Percentiles rank a stretch among this genome's conserved stretches.
Evolutionary conservation across 2,113 vertebrate genomes (phyloP).

Genomic region (Myanophis thanlyinensis): DNA sequence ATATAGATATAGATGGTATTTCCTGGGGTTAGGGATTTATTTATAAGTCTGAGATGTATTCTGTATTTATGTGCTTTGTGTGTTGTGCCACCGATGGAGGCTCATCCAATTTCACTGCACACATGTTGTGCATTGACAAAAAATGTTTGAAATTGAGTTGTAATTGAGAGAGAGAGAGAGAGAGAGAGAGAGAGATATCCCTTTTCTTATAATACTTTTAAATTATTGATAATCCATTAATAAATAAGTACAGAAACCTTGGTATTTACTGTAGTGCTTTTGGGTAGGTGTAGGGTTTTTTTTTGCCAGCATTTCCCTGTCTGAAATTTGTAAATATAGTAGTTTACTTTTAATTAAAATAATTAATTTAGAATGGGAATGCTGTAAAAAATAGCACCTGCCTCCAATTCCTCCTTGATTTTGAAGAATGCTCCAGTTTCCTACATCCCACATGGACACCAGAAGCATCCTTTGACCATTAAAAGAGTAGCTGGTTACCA

Average conservation of each 20-base stretch:
- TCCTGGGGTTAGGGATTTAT: too few relatives aligned
- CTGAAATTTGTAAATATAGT: not conserved
- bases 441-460: not conserved
- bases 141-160: too few relatives aligned
- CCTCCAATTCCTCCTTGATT: not conserved
- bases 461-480: not conserved
- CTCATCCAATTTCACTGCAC: too few relatives aligned
- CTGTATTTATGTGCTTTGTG: too few relatives aligned
- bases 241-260: not conserved
- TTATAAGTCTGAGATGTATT: too few relatives aligned
- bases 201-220: not conserved
- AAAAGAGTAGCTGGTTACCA: not conserved
- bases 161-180: not conserved
- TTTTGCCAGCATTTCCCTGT: not conserved
- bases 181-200: too few relatives aligned
- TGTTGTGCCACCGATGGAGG: too few relatives aligned
- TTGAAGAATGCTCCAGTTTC: not conserved
- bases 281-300: not conserved
- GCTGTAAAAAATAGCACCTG: not conserved
- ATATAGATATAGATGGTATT: too few relatives aligned
- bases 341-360: not conserved
- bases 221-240: not conserved
- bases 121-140: too few relatives aligned
- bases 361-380: not conserved
- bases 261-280: not conserved